Base-by-base conservation (phyloP, 2,888 invertebrate genomes). In the Dolichopus griseipennis region DNA sequence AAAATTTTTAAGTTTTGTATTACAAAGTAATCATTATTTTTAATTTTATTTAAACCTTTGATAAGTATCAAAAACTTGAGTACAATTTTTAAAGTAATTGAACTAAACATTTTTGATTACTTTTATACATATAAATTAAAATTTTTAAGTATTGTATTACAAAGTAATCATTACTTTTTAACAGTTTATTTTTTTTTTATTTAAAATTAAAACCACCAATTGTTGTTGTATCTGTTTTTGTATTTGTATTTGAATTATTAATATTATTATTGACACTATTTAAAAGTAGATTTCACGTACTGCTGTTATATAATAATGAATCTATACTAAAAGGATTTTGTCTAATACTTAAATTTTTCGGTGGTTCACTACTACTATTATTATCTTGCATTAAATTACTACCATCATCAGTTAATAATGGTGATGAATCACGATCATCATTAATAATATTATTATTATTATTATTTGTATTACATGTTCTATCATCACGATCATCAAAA, bases 291-390 rank as follows among this genome's bases (percentile, higher is more conserved):
- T 64, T 64, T 64, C 72, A 73, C 67, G 74, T 81, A 69, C 81
- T 82, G 75, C 81, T 82, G 75, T 80, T 89, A 77, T 90, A 90
- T 76, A 93, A 85, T 74, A 93, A 83, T 69, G 92, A 92, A 79
- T 93, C 93, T 87, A 93, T 93, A 83, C 93, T 93, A 84, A 93
- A 93, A 66, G 93, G 93, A 83, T 93, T 93, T 73, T 86, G 85
- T 75, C 87, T 76, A 75, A 81, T 81, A 73, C 81, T 81, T 80
- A 84, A 87, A 83, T 85, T 88, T 78, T 85, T 86, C 81, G 81
- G 83, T 79, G 75, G 85, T 74, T 80, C 86, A 79, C 80, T 86
- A 83, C 82, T 85, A 83, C 82, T 85, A 69, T 66, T 73, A 65
- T 41, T 72, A 34, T 62, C 69, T 68, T 4, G 67, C 71, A 69